Conservation (phyloP, 2,113 vertebrate genomes). For the Archilochus colubris region DNA sequence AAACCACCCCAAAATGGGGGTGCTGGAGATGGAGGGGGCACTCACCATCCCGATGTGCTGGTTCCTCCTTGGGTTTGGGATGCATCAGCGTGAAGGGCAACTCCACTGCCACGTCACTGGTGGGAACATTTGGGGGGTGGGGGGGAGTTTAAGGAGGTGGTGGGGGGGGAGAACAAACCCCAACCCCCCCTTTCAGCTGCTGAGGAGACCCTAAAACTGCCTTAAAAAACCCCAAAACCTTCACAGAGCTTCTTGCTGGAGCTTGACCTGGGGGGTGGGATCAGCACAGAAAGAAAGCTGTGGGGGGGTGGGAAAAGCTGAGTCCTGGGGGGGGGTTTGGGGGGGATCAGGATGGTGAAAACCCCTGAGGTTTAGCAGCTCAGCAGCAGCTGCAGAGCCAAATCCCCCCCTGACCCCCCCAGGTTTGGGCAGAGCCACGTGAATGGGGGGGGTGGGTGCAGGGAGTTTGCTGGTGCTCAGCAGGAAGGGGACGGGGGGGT, state of each 20-base stretch:
- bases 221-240: background rate
- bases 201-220: background rate
- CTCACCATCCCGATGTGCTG: conserved; percentile 84
- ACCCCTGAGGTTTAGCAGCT: no score
- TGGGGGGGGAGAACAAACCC: background rate
- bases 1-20: no score
- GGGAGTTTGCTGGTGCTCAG: no score
- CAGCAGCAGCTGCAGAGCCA: no score
- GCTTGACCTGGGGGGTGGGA: background rate
- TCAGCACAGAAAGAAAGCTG: background rate
- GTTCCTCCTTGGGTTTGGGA: conserved; percentile 90
- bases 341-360: no score
- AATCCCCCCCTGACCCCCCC: no score
- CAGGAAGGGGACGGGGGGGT: no score
- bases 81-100: conserved; percentile 97
- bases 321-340: no score
- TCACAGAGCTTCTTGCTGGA: background rate
- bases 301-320: no score
- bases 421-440: no score
- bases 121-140: background rate
- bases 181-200: background rate
- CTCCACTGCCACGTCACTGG: conserved; percentile 91
- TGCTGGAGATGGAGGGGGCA: background rate
- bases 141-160: no score
- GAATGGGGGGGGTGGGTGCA: no score